Base-by-base conservation (phyloP, 2,113 vertebrate species). In the Xenopus laevis region DNA sequence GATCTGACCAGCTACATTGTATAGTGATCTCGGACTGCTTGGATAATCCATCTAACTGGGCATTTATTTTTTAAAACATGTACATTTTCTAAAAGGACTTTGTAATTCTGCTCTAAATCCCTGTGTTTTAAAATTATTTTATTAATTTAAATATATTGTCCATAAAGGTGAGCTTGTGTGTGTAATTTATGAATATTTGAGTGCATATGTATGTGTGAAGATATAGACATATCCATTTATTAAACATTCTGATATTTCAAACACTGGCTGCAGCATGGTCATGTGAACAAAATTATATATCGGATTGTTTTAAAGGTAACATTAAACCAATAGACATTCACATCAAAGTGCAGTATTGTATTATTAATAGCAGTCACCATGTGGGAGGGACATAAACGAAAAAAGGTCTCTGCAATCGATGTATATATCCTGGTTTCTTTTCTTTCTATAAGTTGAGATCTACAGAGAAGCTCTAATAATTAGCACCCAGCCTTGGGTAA, bases 1-100 rank as follows among this genome's bases (percentile, higher is more conserved):
- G 95, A 98, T 83, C 93, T 98, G 84, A 98, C 95, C 85, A 96
- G 94, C 89, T 98, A 97, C 67, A 96, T 98, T 81, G 95, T 98
- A 94, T 98, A 98, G 90, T 90, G 85, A 44, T 77, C 83, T 81
- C 83, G 87, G 84, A 91, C 89, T 83, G 7, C 88, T 83, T 85
- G 82, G 83, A 82, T 86, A 79, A 81, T 86, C 80, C 83, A 78
- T 89, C 87, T 81, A 77, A 82, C 75, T 78, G 91, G 91, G 91
- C 90, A 92, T 92, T 91, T 91, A 91, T 83, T 87, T 90, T 89
- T 83, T 81, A 40, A 84, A 88, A 81, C 84, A 82, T 90, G 82
- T 87, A 85, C 71, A 89, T 88, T 84, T 77, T 81, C 77, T 63
- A 79, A 67, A 86, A 84, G 88, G 88, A 91, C 88, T 71, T 78